Percentiles rank a stretch among this genome's conserved stretches.
These are phyloP conservation scores for Dusona sp. DNA, from an alignment of 2,888 invertebrate genomes.

Conservation along the genomic window DNA sequence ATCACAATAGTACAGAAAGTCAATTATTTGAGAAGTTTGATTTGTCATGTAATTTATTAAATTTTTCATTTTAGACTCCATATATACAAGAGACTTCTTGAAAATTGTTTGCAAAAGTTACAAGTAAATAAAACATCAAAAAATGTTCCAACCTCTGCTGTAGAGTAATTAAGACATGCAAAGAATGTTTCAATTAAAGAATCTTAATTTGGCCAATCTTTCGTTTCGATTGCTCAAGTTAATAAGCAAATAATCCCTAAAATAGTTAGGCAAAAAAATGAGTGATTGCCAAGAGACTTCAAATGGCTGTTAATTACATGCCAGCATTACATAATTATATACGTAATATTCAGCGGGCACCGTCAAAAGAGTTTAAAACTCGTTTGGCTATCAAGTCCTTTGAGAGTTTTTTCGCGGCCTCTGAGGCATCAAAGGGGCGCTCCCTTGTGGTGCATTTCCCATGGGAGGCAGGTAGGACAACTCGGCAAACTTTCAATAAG, in stretches of 20 bases:
- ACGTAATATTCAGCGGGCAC: conserved; percentile 10
- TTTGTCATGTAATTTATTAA: neutral
- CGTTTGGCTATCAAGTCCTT: conserved; percentile 38
- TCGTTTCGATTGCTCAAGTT: neutral
- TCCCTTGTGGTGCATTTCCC: conserved; percentile 6
- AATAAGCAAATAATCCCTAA: neutral
- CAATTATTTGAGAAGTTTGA: neutral
- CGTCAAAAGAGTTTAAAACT: conserved; percentile 18
- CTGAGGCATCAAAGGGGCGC: conserved; percentile 26
- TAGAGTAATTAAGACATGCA: neutral
- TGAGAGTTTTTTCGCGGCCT: conserved; percentile 31
- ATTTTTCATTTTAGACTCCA: neutral
- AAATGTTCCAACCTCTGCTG: neutral
- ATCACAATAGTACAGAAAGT: neutral
- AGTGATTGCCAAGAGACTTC: conserved; percentile 3
- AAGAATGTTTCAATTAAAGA: neutral
- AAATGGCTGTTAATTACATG: conserved; percentile 32
- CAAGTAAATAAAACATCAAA: neutral
- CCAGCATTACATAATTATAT: conserved; percentile 17
- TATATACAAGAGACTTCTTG: neutral
- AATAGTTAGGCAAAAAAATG: neutral
- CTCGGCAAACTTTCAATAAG: conserved; percentile 45
- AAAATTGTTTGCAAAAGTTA: neutral
- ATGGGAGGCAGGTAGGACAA: conserved; percentile 5
- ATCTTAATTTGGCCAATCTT: neutral